phyloP scores from a whole-genome alignment of 2,113 vertebrate species.

The Calyptomena viridis region DNA sequence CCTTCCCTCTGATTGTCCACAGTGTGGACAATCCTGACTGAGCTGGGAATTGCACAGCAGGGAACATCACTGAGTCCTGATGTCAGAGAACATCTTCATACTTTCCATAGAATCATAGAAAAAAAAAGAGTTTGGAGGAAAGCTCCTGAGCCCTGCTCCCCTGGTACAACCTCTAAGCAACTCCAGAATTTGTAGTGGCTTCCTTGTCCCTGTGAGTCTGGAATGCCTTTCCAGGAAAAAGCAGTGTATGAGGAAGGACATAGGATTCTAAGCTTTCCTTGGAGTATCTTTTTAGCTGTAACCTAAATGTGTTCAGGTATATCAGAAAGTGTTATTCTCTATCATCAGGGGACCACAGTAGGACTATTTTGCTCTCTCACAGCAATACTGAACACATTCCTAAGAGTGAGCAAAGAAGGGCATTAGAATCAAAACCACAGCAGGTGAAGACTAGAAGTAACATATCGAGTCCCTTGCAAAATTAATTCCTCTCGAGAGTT shows the following conservation, averaged over 20 bases:
- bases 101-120: neutral
- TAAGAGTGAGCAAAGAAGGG: neutral
- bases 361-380: neutral
- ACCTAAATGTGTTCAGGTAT: neutral
- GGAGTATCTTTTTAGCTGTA: neutral
- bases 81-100: neutral
- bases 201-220: neutral
- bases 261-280: neutral
- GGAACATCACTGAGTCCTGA: neutral
- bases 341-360: neutral
- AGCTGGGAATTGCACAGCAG: neutral
- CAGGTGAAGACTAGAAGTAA: neutral
- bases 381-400: neutral
- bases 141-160: neutral
- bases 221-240: neutral
- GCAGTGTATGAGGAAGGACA: neutral
- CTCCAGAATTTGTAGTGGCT: neutral
- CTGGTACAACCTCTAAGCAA: neutral
- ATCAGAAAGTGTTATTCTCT: neutral
- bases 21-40: neutral
- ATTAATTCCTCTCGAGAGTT: neutral
- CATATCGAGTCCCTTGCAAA: neutral
- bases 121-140: neutral
- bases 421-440: neutral
- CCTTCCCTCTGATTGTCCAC: neutral